Evolutionary conservation across 1,140 invertebrate genomes (phyloP).

Genomic region (Drosophila littoralis): DNA sequence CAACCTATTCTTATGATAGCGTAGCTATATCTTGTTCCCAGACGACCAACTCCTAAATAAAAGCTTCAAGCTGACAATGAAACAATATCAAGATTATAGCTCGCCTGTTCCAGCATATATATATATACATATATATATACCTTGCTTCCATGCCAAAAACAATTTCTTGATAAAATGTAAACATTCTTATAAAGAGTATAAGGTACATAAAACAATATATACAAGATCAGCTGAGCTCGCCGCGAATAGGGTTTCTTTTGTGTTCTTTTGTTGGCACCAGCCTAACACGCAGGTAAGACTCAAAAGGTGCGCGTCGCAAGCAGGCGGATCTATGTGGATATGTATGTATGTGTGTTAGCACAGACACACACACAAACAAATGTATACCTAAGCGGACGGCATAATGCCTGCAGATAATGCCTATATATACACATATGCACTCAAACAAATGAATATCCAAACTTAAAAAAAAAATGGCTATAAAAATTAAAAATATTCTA

Average conservation of each 20-base stretch:
- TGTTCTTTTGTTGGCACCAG: constrained; percentile 34
- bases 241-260: background rate
- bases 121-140: background rate
- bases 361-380: constrained; percentile 1
- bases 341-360: constrained; percentile 6
- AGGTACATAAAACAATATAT: background rate
- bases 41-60: no score
- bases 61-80: no score
- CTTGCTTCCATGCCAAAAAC: no score
- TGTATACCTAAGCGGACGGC: background rate
- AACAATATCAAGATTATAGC: no score
- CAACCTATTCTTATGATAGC: no score
- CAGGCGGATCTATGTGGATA: constrained; percentile 10
- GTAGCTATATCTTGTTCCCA: no score
- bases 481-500: no score
- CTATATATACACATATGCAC: constrained; percentile 12
- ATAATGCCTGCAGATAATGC: constrained; percentile 38
- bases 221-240: constrained; percentile 1
- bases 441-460: constrained; percentile 9
- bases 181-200: background rate
- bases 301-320: constrained; percentile 9
- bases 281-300: constrained; percentile 63
- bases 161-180: background rate
- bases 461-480: background rate
- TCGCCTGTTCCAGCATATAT: background rate